A percentile compares a stretch with the other conserved stretches of the same genome.
Conservation (phyloP, 2,113 vertebrate genomes). For the human (Homo sapiens) region GRCh38 chr5:165009501-165010000, state of each 20-base stretch:
- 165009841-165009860: not conserved
- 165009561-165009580: not conserved
- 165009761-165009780: not conserved
- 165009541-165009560: not conserved
- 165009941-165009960: not conserved
- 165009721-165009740: not conserved
- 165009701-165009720: not conserved
- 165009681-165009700: not conserved
- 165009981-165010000: not conserved
- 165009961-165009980: not conserved
- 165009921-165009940: not conserved
- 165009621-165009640: not conserved
- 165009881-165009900: not conserved
- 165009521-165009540: not conserved
- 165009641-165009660: not conserved
- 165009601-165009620: not conserved
- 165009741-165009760: not conserved
- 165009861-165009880: not conserved
- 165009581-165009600: not conserved
- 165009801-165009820: not conserved
- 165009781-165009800: not conserved
- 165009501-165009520: not conserved
- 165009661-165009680: not conserved
- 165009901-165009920: not conserved
- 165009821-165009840: not conserved